Evolutionary conservation across 2,113 vertebrate genomes (phyloP), one percentile per base, ranked within the genome.

Genomic region (Illadopsis cleaveri): DNA sequence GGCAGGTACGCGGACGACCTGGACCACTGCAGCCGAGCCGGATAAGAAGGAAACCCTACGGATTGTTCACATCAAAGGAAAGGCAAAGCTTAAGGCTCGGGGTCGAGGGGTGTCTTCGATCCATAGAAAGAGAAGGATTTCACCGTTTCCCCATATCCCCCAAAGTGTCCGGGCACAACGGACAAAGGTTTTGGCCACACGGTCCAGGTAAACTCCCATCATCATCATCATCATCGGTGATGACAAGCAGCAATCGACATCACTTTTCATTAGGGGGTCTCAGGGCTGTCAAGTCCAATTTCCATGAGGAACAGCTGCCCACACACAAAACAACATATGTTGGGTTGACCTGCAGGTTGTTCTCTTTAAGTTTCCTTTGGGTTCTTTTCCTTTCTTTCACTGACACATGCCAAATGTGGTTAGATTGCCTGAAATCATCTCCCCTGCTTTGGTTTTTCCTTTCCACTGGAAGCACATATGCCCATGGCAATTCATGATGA

Each of bases 121-220:
- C 11, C 6, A 19, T 0, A 15, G 17, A 31, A 56, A 30, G 11
- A 75, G n/a, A 33, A 1, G 7, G 15, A 33, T 61, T 9, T 37
- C 15, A 5, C 21, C 20, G 9, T 45, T 47, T 40, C 18, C 7
- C 21, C 28, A 24, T 8, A 4, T 0, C 0, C 9, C 10, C 3
- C 6, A 7, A 15, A 60, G 64, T 14, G 58, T 66, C 38, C 77
- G 25, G 62, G 35, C 25, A 42, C 18, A 35, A 37, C 4, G 1
- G 8, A 28, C 11, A 24, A 54, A 21, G 42, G 37, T 21, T 3
- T 4, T 8, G 20, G 53, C 44, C 2, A 1, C 25, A 5, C 0
- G 1, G 40, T 12, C 25, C 77, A 54, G 45, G 51, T 35, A 33
- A 54, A 50, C 30, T 20, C 54, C 23, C 3, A 0, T 35, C 53